Conservation (phyloP, 2,888 invertebrate species). For the Lithophane semibrunnea region DNA sequence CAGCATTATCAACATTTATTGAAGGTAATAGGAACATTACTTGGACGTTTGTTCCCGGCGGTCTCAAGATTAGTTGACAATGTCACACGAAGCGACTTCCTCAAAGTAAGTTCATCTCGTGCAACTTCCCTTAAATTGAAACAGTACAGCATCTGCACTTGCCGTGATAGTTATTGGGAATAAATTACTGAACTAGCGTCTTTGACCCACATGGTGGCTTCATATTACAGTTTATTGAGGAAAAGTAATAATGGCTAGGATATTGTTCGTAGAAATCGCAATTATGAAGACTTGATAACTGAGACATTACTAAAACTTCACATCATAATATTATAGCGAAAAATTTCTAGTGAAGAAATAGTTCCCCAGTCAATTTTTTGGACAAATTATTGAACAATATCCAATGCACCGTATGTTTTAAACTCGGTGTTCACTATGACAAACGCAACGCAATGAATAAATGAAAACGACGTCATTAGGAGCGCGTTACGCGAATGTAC, state of each 20-base stretch:
- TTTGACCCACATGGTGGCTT: slow-evolving; percentile 57
- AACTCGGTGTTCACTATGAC: too few species aligned
- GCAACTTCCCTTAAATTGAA: slow-evolving; percentile 89
- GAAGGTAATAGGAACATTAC: slow-evolving; percentile 66
- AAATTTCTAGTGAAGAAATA: background rate
- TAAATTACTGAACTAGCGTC: slow-evolving; percentile 76
- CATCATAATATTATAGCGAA: background rate
- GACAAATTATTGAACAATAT: background rate
- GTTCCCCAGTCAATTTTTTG: too few species aligned
- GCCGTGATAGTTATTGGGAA: slow-evolving; percentile 84
- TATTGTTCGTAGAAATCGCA: background rate
- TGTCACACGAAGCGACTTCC: slow-evolving; percentile 86
- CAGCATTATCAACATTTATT: slow-evolving; percentile 35
- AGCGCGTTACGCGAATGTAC: background rate
- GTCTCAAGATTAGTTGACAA: slow-evolving; percentile 88
- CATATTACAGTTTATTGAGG: slow-evolving; percentile 38
- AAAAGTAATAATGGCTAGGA: slow-evolving; percentile 37
- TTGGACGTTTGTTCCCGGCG: slow-evolving; percentile 77
- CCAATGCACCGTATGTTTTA: background rate
- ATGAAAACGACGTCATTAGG: background rate
- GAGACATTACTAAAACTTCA: background rate
- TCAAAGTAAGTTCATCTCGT: slow-evolving; percentile 86
- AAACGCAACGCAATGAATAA: background rate
- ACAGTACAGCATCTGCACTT: slow-evolving; percentile 88
- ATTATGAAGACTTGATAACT: background rate